Evolutionary conservation across 2,113 vertebrate species (phyloP), one percentile per base, ranked within the genome.

Genomic region (Brienomyrus brachyistius): DNA sequence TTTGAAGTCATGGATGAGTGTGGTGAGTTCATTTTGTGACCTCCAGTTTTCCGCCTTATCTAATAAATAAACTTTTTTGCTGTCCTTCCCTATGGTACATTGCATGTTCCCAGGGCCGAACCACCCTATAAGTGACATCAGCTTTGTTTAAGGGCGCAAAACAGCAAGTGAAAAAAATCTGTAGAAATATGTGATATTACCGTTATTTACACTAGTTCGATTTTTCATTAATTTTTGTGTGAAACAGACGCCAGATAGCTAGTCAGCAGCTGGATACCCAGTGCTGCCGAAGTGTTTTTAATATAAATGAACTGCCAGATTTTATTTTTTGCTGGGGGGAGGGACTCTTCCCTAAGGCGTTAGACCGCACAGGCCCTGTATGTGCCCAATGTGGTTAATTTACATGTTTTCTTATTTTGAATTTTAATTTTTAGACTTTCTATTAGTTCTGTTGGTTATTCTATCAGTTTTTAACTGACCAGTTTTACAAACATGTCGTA

Each of bases 1-100:
- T 96, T 98, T 89, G 96, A 98, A 95, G 98, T 99, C 83, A 97
- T 99, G 97, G 95, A 96, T 90, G 95, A 99, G 88, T 99, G 97
- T 4, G 98, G 98, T 99, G 91, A 89, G 83, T 84, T 23, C 27
- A 13, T 80, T 35, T 40, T 59, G 54, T 59, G 21, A 23, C 54
- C 54, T 23, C 19, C n/a, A 70, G 11, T 74, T 74, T 74, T 3
- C 10, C 35, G 11, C 11, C 4, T 35, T 40, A 77, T 77, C 31
- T 35, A 40, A 77, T 77, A 74, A 27, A 70, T 50, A 11, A 48
- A 62, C 19, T n/a, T 21, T 82, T 23, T n/a, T 66, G 2, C 77
- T 66, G 13, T 89, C 15, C 27, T 77, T 40, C 31, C 70, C 17
- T 77, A 40, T 77, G 31, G 11, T 40, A 40, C 31, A 17, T 77